Evolutionary conservation across 2,888 invertebrate species (phyloP).

Genomic region (Clistopyga incitator): DNA sequence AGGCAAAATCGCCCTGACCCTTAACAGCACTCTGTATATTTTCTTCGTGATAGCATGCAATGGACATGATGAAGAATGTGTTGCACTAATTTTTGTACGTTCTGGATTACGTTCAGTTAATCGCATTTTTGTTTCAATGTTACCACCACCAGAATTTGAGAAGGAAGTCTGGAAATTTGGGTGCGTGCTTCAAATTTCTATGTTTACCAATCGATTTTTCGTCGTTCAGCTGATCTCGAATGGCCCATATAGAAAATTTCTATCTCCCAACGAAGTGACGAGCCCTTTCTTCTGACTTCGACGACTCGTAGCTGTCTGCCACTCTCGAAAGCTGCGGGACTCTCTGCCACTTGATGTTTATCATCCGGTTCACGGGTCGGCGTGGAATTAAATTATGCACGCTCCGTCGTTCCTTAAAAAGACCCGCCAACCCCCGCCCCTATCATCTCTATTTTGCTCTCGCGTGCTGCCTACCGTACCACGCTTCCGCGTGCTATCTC

Average conservation of each 20-base stretch:
- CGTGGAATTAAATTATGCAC: conserved; percentile 78
- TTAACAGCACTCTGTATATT: not conserved
- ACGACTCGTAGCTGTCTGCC: conserved; percentile 52
- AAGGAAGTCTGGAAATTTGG: not conserved
- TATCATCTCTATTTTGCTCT: conserved; percentile 43
- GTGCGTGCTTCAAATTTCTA: not conserved
- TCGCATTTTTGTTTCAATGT: too few relatives aligned
- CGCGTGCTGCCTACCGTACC: conserved; percentile 52
- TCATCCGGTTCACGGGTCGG: conserved; percentile 76
- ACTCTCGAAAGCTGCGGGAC: conserved; percentile 38
- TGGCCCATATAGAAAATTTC: conserved; percentile 22
- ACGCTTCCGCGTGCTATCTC: conserved; percentile 48
- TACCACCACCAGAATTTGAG: not conserved
- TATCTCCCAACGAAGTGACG: conserved; percentile 56
- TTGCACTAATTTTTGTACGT: too few relatives aligned
- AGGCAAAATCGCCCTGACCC: not conserved
- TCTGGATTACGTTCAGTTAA: too few relatives aligned
- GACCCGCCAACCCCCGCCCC: conserved; percentile 55
- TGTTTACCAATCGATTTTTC: not conserved
- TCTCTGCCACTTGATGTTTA: conserved; percentile 78
- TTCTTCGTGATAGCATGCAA: not conserved
- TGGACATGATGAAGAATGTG: not conserved
- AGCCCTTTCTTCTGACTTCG: conserved; percentile 68
- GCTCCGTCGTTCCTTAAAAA: conserved; percentile 76
- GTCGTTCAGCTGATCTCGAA: not conserved